Evolutionary conservation across 2,113 vertebrate genomes (phyloP).

Genomic region (Coracopsis vasa): DNA sequence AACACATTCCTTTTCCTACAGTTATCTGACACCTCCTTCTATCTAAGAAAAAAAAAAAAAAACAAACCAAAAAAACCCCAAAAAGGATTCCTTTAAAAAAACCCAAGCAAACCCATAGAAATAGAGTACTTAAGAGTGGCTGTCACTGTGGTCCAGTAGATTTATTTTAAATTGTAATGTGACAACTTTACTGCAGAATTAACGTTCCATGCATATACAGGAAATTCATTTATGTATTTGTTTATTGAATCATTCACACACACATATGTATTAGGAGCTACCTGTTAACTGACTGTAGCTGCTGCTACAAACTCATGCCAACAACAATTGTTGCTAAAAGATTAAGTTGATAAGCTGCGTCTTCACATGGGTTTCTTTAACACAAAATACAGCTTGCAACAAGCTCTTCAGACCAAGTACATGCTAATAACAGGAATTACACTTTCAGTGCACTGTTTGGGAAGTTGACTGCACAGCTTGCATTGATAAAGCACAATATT

Average conservation of each 20-base stretch:
- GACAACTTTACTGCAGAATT: neutral
- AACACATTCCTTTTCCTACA: neutral
- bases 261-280: neutral
- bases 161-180: neutral
- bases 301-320: neutral
- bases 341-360: neutral
- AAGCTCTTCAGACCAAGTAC: neutral
- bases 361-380: neutral
- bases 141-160: neutral
- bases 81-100: neutral
- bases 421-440: neutral
- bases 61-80: neutral
- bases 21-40: neutral
- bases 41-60: neutral
- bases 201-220: neutral
- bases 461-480: neutral
- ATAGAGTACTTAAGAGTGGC: neutral
- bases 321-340: neutral
- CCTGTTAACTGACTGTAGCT: neutral
- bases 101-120: neutral
- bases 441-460: neutral
- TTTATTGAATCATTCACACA: neutral
- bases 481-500: neutral
- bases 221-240: neutral
- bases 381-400: neutral